These are phyloP conservation scores for Colletes collaris DNA, from an alignment of 2,888 invertebrate species.

Conservation along the genomic window DNA sequence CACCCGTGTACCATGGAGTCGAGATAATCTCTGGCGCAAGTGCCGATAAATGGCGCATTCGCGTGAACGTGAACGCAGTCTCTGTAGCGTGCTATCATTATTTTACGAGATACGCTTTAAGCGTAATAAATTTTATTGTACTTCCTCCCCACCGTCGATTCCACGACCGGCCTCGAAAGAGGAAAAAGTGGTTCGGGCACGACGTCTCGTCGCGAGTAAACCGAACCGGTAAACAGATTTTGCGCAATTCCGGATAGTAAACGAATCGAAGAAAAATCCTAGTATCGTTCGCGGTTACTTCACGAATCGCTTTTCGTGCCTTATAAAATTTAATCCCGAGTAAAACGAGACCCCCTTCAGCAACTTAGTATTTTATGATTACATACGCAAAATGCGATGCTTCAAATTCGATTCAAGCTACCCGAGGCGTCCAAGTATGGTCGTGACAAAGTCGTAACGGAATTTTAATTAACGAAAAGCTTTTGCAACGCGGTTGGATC, in stretches of 20 bases:
- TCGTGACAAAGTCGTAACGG: too few species aligned
- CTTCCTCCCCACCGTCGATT: slow-evolving; percentile 43
- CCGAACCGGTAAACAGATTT: slow-evolving; percentile 58
- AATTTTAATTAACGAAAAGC: background rate
- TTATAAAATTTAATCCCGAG: slow-evolving; percentile 7
- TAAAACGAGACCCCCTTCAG: background rate
- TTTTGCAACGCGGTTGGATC: background rate
- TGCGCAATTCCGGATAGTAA: slow-evolving; percentile 54
- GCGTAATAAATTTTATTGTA: slow-evolving; percentile 70
- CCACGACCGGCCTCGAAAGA: slow-evolving; percentile 35
- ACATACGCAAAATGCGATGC: background rate
- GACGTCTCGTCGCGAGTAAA: slow-evolving; percentile 43
- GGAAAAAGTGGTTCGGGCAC: background rate
- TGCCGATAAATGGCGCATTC: slow-evolving; percentile 72
- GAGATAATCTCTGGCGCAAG: slow-evolving; percentile 70
- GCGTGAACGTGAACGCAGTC: slow-evolving; percentile 68
- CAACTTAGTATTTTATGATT: too few species aligned
- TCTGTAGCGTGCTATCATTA: slow-evolving; percentile 67
- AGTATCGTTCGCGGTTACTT: slow-evolving; percentile 16
- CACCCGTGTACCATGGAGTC: slow-evolving; percentile 67
- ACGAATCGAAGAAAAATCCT: slow-evolving; percentile 60
- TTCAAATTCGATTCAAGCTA: background rate
- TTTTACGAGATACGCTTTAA: slow-evolving; percentile 70
- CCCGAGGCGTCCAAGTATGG: background rate
- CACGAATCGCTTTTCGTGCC: slow-evolving; percentile 12